Evolutionary conservation across 2,113 vertebrate species (phyloP).

Genomic region (Silurus asotus): DNA sequence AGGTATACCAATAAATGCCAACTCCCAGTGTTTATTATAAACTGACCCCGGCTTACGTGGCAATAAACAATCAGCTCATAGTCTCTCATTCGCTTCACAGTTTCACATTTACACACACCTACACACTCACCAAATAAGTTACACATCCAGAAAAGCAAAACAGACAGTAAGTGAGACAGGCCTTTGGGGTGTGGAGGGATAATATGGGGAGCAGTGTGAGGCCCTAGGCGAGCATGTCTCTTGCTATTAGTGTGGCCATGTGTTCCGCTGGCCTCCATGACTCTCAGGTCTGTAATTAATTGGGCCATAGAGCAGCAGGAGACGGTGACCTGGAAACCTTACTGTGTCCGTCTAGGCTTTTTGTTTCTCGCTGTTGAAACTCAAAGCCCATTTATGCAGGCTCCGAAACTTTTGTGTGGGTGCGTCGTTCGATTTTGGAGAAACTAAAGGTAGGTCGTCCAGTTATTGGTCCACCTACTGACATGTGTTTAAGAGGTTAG

Average conservation of each 20-base stretch:
- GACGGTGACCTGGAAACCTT: constrained; percentile 45
- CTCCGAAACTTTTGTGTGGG: background rate
- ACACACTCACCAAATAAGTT: constrained; percentile 4
- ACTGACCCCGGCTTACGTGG: constrained; percentile 6
- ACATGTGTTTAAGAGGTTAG: background rate
- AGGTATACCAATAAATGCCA: background rate
- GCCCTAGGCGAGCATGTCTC: constrained; percentile 43
- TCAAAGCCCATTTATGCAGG: background rate
- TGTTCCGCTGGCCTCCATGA: constrained; percentile 30
- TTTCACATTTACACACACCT: constrained; percentile 29
- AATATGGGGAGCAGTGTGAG: constrained; percentile 13
- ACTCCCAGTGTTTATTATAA: constrained; percentile 6
- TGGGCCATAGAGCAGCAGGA: constrained; percentile 37
- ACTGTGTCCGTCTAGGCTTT: background rate
- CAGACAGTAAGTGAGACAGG: background rate
- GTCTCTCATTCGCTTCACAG: constrained; percentile 19
- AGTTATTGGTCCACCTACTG: too few relatives aligned
- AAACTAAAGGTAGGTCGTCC: background rate
- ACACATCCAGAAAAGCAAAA: background rate
- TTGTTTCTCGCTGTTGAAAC: background rate
- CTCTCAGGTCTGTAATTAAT: constrained; percentile 44
- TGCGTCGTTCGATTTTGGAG: too few relatives aligned
- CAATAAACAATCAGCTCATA: constrained; percentile 4
- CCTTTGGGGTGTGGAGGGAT: constrained; percentile 10
- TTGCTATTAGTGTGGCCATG: constrained; percentile 34